These are phyloP conservation scores for Antechinus stuartii DNA, from an alignment of 2,113 vertebrate genomes.

Conservation along the genomic window DNA sequence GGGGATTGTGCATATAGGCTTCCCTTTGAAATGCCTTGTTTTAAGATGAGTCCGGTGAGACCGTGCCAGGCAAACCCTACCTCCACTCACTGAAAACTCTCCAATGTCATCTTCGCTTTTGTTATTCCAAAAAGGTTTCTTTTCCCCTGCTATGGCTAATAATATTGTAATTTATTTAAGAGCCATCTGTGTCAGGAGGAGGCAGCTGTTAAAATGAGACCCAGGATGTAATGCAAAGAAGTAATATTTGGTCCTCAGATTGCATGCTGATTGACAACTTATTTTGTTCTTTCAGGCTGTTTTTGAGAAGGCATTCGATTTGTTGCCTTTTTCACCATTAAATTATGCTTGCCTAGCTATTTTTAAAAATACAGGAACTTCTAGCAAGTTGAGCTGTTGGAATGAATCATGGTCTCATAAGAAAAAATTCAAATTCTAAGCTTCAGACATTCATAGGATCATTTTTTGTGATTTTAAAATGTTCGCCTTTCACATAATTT, in stretches of 20 bases:
- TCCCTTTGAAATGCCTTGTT: constrained; percentile 18
- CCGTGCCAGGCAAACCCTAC: background rate
- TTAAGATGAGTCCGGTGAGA: background rate
- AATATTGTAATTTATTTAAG: background rate
- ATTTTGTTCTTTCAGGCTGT: constrained; percentile 37
- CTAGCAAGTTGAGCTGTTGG: background rate
- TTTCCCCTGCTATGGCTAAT: background rate
- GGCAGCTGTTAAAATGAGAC: constrained; percentile 31
- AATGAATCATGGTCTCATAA: constrained; percentile 7
- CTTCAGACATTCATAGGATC: background rate
- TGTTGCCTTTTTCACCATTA: background rate
- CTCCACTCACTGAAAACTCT: background rate
- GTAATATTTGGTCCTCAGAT: background rate
- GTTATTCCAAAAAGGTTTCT: background rate
- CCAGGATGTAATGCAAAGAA: background rate
- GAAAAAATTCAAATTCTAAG: constrained; percentile 31
- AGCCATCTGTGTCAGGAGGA: background rate
- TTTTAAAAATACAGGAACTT: background rate
- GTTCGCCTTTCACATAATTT: background rate
- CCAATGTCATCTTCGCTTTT: constrained; percentile 12
- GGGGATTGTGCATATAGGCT: constrained; percentile 1
- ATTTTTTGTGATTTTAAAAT: background rate
- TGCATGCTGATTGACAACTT: background rate
- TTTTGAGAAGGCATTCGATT: constrained; percentile 32
- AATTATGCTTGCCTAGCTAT: background rate